Evolutionary conservation across 2,888 invertebrate genomes (phyloP).

Genomic region (Amitus sp.): DNA sequence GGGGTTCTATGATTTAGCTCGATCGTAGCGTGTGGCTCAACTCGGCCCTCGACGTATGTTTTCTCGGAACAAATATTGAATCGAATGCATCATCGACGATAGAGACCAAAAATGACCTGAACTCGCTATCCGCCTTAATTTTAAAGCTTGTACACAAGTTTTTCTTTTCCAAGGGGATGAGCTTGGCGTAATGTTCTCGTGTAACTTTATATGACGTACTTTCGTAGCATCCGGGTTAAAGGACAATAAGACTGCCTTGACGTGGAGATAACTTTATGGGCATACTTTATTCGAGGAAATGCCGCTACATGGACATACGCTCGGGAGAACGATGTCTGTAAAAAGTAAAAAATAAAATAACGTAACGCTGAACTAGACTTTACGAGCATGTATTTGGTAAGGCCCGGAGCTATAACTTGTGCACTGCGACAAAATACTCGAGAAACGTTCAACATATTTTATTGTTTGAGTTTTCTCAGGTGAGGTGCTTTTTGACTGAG

Average conservation of each 20-base stretch:
- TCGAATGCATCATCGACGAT: constrained; percentile 1
- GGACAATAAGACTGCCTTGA: background rate
- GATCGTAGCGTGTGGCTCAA: constrained; percentile 33
- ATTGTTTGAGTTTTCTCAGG: too few relatives aligned
- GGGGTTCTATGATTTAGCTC: constrained; percentile 23
- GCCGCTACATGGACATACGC: constrained; percentile 2
- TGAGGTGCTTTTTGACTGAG: too few relatives aligned
- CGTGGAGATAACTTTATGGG: background rate
- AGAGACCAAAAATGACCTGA: background rate
- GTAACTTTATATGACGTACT: background rate
- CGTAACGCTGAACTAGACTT: background rate
- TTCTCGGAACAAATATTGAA: constrained; percentile 6
- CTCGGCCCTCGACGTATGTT: constrained; percentile 28
- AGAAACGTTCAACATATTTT: too few relatives aligned
- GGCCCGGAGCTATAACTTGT: background rate
- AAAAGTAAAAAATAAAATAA: too few relatives aligned
- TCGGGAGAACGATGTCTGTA: constrained; percentile 2
- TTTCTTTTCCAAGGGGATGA: background rate
- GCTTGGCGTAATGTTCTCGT: background rate
- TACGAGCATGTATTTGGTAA: background rate
- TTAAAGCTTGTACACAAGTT: too few relatives aligned
- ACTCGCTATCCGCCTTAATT: too few relatives aligned
- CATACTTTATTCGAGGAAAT: constrained; percentile 1
- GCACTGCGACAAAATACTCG: too few relatives aligned
- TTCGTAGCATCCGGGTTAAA: background rate